These are phyloP conservation scores for Carduelis carduelis DNA, from an alignment of 2,797 vertebrate genomes.

Conservation along the genomic window DNA sequence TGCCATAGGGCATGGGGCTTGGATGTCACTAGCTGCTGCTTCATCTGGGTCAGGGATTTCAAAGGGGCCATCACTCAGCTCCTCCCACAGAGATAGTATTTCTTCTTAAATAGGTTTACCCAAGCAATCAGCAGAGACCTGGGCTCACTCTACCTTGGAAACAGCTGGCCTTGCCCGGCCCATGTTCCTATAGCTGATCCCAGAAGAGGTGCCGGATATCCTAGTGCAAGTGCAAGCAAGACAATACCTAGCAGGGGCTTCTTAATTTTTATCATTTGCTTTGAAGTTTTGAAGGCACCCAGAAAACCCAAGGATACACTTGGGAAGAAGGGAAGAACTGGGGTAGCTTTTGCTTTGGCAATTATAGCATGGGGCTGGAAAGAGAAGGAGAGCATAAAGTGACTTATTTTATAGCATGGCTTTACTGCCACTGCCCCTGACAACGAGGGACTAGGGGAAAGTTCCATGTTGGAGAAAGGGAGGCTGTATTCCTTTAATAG, in stretches of 20 bases:
- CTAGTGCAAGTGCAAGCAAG: fast-evolving
- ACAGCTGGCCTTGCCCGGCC: not conserved
- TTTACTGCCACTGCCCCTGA: not conserved
- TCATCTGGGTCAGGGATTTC: not conserved
- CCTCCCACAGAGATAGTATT: not conserved
- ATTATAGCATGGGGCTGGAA: fast-evolving
- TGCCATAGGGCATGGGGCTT: not conserved
- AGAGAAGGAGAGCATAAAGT: not conserved
- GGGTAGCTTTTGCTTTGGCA: not conserved
- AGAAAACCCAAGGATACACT: not conserved
- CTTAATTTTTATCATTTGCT: not conserved
- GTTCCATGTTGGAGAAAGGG: not conserved
- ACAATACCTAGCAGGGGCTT: not conserved
- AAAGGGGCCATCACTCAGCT: not conserved
- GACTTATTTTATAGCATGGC: not conserved
- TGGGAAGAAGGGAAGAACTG: not conserved
- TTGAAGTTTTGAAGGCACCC: not conserved
- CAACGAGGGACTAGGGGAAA: not conserved
- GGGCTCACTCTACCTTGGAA: not conserved
- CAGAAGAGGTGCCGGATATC: not conserved
- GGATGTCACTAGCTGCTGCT: not conserved
- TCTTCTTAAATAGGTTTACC: not conserved
- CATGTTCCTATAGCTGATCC: not conserved
- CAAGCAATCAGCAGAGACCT: not conserved
- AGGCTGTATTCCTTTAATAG: not conserved